Evolutionary conservation across 1,140 invertebrate genomes (phyloP).

Genomic region (Aphidius ervi): DNA sequence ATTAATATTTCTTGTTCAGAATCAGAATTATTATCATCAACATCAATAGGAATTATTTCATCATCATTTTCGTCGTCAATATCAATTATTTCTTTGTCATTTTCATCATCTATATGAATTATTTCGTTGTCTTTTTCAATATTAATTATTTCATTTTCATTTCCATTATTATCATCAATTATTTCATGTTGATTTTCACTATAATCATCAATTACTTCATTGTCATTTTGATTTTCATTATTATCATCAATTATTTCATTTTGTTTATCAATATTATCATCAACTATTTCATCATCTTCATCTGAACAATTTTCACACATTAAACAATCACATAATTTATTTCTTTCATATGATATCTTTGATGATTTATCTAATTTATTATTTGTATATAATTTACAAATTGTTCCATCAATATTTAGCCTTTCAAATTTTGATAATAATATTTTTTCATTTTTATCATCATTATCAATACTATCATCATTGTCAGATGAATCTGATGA

Average conservation of each 20-base stretch:
- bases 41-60: neutral
- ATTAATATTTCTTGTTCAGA: constrained; percentile 27
- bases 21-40: constrained; percentile 18
- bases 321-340: constrained; percentile 4
- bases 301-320: neutral
- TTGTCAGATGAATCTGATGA: neutral
- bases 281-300: no score
- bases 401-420: neutral
- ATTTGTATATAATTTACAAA: constrained; percentile 5
- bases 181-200: constrained; percentile 10
- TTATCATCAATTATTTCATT: neutral
- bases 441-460: constrained; percentile 4
- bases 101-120: neutral
- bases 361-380: constrained; percentile 9
- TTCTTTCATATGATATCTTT: neutral
- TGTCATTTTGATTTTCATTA: neutral
- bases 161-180: constrained; percentile 28
- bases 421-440: constrained; percentile 15
- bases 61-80: neutral
- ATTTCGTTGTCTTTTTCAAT: neutral
- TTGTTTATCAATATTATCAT: no score
- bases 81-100: neutral
- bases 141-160: constrained; percentile 24
- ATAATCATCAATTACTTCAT: neutral
- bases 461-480: neutral